These are phyloP conservation scores for Dendrocincla tyrannina DNA, from an alignment of 2,797 vertebrate species.

Conservation along the genomic window DNA sequence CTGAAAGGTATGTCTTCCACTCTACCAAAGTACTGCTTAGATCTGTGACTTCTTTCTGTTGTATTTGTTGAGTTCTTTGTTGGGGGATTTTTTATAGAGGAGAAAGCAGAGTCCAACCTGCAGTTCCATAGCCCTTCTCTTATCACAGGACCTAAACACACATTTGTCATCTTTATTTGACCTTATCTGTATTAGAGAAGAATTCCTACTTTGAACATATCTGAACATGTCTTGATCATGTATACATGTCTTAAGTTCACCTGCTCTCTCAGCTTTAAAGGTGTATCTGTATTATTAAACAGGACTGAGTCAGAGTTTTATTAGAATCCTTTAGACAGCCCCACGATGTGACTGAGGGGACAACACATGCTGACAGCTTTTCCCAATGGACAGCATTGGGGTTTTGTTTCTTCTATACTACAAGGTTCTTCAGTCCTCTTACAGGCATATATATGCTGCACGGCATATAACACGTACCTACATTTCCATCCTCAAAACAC, in stretches of 20 bases:
- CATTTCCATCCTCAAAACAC: not conserved
- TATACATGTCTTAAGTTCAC: not conserved
- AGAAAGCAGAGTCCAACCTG: not conserved
- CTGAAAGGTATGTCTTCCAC: not conserved
- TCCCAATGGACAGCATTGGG: not conserved
- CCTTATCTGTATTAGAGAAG: not conserved
- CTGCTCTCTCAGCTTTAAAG: not conserved
- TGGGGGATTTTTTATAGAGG: not conserved
- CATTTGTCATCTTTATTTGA: not conserved
- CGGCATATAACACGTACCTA: not conserved
- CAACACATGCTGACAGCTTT: not conserved
- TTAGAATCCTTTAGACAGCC: not conserved
- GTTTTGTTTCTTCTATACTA: not conserved
- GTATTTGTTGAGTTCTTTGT: not conserved
- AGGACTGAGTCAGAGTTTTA: not conserved
- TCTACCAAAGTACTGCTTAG: not conserved
- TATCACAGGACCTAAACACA: accelerated
- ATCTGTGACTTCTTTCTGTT: not conserved
- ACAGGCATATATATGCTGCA: not conserved
- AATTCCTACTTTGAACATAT: not conserved
- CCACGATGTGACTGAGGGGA: accelerated
- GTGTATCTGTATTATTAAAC: not conserved
- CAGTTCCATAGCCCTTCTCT: not conserved
- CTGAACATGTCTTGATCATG: not conserved
- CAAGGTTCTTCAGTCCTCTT: not conserved